Conservation (phyloP, 2,888 invertebrate genomes). For the Dryobota labecula region DNA sequence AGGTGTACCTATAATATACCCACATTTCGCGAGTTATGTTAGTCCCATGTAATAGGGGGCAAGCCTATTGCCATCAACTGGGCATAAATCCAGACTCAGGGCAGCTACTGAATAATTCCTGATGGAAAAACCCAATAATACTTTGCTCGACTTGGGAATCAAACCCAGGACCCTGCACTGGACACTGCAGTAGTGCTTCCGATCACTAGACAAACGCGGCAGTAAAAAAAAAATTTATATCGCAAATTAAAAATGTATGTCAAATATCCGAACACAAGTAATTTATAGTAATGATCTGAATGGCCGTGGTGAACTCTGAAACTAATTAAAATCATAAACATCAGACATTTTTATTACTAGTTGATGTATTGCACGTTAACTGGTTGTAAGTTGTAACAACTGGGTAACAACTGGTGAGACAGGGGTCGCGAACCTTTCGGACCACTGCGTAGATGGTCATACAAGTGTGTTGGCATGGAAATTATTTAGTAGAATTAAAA, state of each 20-base stretch:
- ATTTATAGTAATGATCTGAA: slow-evolving; percentile 14
- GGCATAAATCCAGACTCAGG: too few species aligned
- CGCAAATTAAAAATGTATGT: not conserved
- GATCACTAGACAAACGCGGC: too few species aligned
- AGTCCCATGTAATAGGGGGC: too few species aligned
- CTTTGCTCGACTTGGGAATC: too few species aligned
- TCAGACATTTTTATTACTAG: slow-evolving; percentile 38
- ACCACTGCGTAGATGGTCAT: not conserved
- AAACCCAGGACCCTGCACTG: too few species aligned
- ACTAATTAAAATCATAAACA: slow-evolving; percentile 40
- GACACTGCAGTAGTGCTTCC: too few species aligned
- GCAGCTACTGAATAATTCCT: too few species aligned
- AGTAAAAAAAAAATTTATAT: not conserved
- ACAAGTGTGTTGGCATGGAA: not conserved
- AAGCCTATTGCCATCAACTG: too few species aligned
- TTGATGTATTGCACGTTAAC: slow-evolving; percentile 13
- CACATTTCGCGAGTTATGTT: too few species aligned
- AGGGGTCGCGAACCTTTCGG: slow-evolving; percentile 27
- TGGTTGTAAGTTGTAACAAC: slow-evolving; percentile 18
- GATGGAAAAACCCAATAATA: too few species aligned
- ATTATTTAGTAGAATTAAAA: slow-evolving; percentile 8
- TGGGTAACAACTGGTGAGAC: slow-evolving; percentile 1
- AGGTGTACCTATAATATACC: too few species aligned
- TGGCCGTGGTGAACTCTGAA: slow-evolving; percentile 28
- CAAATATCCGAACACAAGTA: slow-evolving; percentile 24